These are phyloP conservation scores for Leptoclinus maculatus DNA, from an alignment of 2,797 vertebrate genomes.

Conservation along the genomic window DNA sequence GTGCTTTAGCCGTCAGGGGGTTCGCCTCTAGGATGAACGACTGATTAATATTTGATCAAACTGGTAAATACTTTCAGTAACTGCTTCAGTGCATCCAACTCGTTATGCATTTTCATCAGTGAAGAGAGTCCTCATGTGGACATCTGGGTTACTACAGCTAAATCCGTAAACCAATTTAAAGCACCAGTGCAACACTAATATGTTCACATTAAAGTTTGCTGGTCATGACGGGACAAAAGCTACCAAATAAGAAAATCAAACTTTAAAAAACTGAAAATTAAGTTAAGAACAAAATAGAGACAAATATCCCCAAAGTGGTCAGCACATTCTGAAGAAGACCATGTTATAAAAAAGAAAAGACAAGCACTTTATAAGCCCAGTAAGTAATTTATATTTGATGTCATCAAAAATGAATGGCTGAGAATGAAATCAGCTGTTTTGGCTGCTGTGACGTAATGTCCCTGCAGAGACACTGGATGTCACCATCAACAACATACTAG, in stretches of 20 bases:
- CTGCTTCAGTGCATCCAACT: background rate
- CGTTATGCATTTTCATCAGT: background rate
- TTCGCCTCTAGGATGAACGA: constrained; percentile 4
- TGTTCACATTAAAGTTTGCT: background rate
- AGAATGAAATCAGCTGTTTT: background rate
- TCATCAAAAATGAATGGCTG: background rate
- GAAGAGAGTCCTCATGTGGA: constrained; percentile 66
- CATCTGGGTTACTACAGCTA: constrained; percentile 39
- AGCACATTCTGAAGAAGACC: background rate
- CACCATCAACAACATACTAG: background rate
- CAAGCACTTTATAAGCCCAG: background rate
- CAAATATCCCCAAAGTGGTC: background rate
- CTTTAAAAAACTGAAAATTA: background rate
- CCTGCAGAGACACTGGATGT: constrained; percentile 34
- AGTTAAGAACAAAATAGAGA: background rate
- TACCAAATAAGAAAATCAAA: background rate
- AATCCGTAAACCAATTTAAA: rapidly evolving
- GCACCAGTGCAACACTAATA: background rate
- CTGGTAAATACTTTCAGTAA: constrained; percentile 3
- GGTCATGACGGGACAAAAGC: no score
- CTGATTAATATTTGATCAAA: constrained; percentile 3
- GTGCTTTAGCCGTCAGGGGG: constrained; percentile 15
- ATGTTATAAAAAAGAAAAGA: background rate
- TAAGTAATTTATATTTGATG: background rate
- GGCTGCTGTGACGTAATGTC: background rate